Conservation (phyloP, 2,797 vertebrate species). For the Merluccius polli region DNA sequence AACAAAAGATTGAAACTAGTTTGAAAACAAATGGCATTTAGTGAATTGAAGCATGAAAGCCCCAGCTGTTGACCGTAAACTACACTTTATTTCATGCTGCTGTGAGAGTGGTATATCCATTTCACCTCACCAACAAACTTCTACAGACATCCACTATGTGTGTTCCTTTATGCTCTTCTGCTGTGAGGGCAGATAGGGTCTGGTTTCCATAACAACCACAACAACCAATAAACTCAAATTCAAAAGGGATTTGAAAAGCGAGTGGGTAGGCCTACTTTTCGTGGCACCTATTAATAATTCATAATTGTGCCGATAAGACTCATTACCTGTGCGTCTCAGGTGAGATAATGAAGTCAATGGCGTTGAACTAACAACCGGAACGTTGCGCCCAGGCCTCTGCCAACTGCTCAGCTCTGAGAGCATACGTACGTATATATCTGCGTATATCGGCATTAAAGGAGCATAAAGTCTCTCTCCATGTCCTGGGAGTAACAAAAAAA, state of each 20-base stretch:
- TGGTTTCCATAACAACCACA: slow-evolving; percentile 31
- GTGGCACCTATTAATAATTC: slow-evolving; percentile 62
- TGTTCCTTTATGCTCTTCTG: not conserved
- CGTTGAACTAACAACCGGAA: slow-evolving; percentile 73
- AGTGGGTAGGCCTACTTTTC: slow-evolving; percentile 34
- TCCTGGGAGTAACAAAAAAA: not conserved
- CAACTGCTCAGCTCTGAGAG: slow-evolving; percentile 39
- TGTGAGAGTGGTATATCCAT: not conserved
- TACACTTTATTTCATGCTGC: not conserved
- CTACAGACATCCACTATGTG: not conserved
- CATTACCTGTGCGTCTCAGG: slow-evolving; percentile 74
- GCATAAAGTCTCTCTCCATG: not conserved
- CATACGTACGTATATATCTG: not conserved
- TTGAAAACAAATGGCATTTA: not conserved
- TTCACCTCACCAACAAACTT: not conserved
- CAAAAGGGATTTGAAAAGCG: slow-evolving; percentile 48
- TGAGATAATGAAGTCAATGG: slow-evolving; percentile 74
- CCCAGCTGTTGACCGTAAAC: not conserved
- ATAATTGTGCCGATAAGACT: slow-evolving; percentile 66
- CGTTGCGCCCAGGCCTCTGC: slow-evolving; percentile 55
- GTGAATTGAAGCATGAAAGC: not conserved
- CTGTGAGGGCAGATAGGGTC: slow-evolving; percentile 12
- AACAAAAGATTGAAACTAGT: not conserved
- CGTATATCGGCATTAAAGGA: too few species aligned
- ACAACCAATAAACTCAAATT: slow-evolving; percentile 31